Evolutionary conservation across 1,140 invertebrate species (phyloP).

Genomic region (Trigoniulus corallinus): DNA sequence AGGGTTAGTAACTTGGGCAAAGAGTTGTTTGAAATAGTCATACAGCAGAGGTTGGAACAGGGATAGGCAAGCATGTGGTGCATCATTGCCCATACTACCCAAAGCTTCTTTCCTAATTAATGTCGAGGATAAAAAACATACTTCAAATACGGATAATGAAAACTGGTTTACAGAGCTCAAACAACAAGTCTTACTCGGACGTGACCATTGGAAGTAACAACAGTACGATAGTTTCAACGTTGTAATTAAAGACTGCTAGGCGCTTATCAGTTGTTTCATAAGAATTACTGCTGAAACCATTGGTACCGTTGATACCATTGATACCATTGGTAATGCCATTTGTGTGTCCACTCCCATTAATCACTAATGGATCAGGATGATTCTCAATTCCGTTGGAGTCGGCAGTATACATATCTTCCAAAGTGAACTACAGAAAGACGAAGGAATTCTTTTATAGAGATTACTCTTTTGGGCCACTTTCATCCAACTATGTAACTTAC

Average conservation of each 20-base stretch:
- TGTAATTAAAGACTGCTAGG: conserved; percentile 82
- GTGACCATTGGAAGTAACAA: conserved; percentile 90
- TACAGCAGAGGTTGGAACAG: conserved; percentile 85
- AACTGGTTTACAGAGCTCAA: background rate
- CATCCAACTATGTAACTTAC: too few relatives aligned
- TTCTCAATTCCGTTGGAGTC: conserved; percentile 9
- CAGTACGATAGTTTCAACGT: conserved; percentile 86
- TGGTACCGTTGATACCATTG: conserved; percentile 16
- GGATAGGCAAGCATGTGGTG: conserved; percentile 88
- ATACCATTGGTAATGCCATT: conserved; percentile 14
- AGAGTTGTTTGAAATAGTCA: conserved; percentile 98
- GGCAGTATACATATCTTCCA: conserved; percentile 42
- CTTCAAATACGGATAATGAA: conserved; percentile 11
- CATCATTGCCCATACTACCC: conserved; percentile 98
- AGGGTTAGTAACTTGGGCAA: conserved; percentile 96
- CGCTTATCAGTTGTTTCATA: conserved; percentile 48
- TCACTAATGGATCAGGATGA: conserved; percentile 12
- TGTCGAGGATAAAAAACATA: background rate
- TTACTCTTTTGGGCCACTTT: too few relatives aligned
- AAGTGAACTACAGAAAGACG: conserved; percentile 42
- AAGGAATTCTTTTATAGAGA: too few relatives aligned
- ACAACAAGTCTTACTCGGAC: conserved; percentile 73
- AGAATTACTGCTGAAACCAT: conserved; percentile 17
- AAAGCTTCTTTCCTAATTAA: conserved; percentile 83
- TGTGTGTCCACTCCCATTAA: conserved; percentile 15